Evolutionary conservation across 2,113 vertebrate genomes (phyloP), one percentile per base, ranked within the genome.

Genomic region (Orthochromis indermauri): DNA sequence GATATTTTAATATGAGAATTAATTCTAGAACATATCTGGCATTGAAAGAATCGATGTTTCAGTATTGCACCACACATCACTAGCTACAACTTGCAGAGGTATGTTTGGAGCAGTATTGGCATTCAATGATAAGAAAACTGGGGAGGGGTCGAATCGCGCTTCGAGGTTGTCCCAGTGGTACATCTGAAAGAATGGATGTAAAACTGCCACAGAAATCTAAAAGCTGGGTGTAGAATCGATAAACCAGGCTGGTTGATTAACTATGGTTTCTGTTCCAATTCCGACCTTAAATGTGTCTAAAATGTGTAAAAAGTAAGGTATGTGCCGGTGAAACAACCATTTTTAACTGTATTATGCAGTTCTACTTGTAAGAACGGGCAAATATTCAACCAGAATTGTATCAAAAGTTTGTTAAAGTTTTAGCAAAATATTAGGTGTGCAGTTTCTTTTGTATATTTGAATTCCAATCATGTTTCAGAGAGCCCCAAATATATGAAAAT

Each of bases 241-340:
- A 49, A 76, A 49, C 24, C 24, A 49, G 24, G 24, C 14, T 28
- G 3, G 6, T 8, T 66, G 17, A 21, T 13, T 13, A 37, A 13
- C 10, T 66, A 21, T 21, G 19, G 61, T 66, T 66, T 66, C 71
- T 76, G 16, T 31, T 47, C 71, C 26, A 31, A 45, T 31, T 31
- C 4, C 0, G 4, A 76, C 24, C 68, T 76, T 26, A 28, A 47
- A 17, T 28, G 16, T 78, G 7, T 76, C 0, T 49, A 49, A 49
- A 49, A 12, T 49, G 17, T 47, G 16, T 49, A 4, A 76, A 12
- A 31, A 49, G 24, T 71, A 40, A 42, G 8, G 37, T 42, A 14
- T 71, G 8, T 45, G 37, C 0, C 0, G 0, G 8, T 14, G 5
- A 73, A 42, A 42, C 37, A 45, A 73, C n/a, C 37, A 42, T 73